Percentiles rank a stretch among this genome's conserved stretches.
Conservation (phyloP, 2,888 invertebrate genomes). For the Ectropis crepuscularia region DNA sequence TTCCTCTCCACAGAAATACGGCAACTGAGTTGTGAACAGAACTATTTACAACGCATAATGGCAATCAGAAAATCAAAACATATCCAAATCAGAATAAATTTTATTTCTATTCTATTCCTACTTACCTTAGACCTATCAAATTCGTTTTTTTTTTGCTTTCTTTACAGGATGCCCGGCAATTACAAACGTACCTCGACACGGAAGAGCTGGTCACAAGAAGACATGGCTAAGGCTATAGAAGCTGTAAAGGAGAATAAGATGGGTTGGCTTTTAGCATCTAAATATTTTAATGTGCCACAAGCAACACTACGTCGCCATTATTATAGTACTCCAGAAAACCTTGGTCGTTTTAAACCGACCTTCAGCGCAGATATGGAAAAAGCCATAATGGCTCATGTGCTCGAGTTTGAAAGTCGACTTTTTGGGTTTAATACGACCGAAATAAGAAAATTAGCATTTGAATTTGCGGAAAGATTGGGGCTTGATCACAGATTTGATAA, state of each 20-base stretch:
- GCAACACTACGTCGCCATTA: constrained; percentile 16
- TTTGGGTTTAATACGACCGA: neutral
- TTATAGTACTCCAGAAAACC: constrained; percentile 31
- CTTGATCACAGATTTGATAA: neutral
- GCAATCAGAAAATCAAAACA: constrained; percentile 12
- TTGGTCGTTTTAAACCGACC: constrained; percentile 2
- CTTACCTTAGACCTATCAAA: constrained; percentile 13
- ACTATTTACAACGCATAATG: constrained; percentile 14
- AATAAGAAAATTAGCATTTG: neutral
- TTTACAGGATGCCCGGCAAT: constrained; percentile 25
- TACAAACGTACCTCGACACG: constrained; percentile 17
- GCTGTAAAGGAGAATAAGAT: constrained; percentile 31
- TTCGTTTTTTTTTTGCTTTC: constrained; percentile 10
- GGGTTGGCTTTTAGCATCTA: constrained; percentile 36
- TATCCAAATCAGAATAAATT: constrained; percentile 12
- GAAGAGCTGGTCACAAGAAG: constrained; percentile 26
- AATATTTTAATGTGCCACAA: constrained; percentile 24
- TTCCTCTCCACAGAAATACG: constrained; percentile 13
- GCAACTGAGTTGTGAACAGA: constrained; percentile 14
- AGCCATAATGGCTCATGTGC: neutral
- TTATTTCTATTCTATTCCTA: constrained; percentile 12
- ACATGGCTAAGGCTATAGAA: constrained; percentile 29
- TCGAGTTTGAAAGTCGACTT: neutral
- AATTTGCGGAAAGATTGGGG: neutral
- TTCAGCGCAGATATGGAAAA: neutral